Conservation (phyloP, 2,797 vertebrate species). For the Mico argentatus region DNA sequence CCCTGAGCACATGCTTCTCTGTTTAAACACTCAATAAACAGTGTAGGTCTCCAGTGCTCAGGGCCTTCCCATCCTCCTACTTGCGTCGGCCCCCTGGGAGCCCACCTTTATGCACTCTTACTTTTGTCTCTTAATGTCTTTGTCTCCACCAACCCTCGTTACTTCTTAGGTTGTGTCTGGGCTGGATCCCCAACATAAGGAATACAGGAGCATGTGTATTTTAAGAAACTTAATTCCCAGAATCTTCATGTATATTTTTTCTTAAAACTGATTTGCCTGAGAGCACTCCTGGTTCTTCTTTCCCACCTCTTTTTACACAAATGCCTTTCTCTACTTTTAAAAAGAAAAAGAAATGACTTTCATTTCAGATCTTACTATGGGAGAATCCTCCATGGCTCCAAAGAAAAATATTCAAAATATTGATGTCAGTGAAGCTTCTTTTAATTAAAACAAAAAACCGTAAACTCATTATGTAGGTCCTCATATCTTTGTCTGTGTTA, state of each 20-base stretch:
- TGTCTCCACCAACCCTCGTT: too few species aligned
- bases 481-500: background rate
- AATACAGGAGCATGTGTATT: background rate
- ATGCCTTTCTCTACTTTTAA: background rate
- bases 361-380: background rate
- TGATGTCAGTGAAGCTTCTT: constrained; percentile 5
- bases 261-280: background rate
- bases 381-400: background rate
- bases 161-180: too few species aligned
- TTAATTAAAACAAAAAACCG: constrained; percentile 32
- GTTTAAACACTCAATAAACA: too few species aligned
- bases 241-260: background rate
- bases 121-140: too few species aligned
- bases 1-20: too few species aligned
- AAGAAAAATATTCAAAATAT: background rate
- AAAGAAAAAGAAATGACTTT: background rate
- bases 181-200: background rate
- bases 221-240: constrained; percentile 1
- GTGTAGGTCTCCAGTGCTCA: too few species aligned
- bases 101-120: too few species aligned
- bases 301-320: background rate
- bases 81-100: too few species aligned
- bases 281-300: background rate
- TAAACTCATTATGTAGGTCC: background rate
- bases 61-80: too few species aligned